Base-by-base conservation (phyloP, 1,140 invertebrate species). In the Delia radicum region DNA sequence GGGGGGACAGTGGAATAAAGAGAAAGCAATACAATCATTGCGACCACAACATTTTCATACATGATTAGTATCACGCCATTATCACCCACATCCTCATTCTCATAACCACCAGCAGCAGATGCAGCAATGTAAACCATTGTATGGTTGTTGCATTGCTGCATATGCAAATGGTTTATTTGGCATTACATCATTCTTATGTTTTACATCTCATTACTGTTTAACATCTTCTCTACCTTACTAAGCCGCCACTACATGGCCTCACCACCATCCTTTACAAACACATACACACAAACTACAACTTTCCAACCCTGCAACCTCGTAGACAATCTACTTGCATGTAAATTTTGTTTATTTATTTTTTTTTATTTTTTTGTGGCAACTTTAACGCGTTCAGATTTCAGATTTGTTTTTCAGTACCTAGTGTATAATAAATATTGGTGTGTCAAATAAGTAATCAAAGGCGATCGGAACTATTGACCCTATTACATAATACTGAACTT, bases 181-280 rank as follows among this genome's bases (percentile, higher is more conserved):
- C 37, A 42, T 42, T 42, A 42, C 37, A 42, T 42, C 37, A 42
- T 42, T 42, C 37, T 42, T 42, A 42, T 42, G 37, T 42, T 65
- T 65, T 65, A 65, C 62, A 65, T 65, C 62, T 65, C 62, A 65
- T 65, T 65, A 65, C 28, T 65, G 28, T 65, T 65, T 65, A 29
- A 65, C 26, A 28, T 29, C 27, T 65, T 29, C 28, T 15, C 37
- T 1, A 42, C 37, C 37, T 42, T 5, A 10, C 37, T 42, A 10
- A 28, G 26, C 27, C 27, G 27, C 26, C 62, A 65, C 12, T 29
- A 15, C 12, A 29, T 28, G 28, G 3, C 15, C 61, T 3, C 26
- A 65, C 62, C 26, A 26, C 37, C 37, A 42, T 15, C 37, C 37
- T n/a, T n/a, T n/a, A 10, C 37, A 42, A 42, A 42, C 37, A 10